A percentile compares a stretch with the other conserved stretches of the same genome.
These are phyloP conservation scores for Cantharis rufa DNA, from an alignment of 2,888 invertebrate species.

Conservation along the genomic window DNA sequence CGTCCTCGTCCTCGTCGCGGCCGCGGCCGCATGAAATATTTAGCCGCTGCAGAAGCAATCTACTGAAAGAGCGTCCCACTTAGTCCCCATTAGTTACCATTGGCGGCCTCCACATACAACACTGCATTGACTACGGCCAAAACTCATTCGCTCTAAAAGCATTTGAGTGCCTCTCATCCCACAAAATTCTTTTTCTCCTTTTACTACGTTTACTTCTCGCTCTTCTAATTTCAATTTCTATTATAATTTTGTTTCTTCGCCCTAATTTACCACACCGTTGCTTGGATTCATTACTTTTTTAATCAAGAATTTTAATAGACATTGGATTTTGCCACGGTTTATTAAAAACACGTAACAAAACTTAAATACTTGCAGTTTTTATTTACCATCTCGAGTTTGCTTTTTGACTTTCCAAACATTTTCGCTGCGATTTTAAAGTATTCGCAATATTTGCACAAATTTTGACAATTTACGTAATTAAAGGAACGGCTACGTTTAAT, in stretches of 20 bases:
- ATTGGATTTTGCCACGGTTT: constrained; percentile 28
- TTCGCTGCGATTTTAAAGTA: not conserved
- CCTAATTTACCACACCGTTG: constrained; percentile 31
- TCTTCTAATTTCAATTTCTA: constrained; percentile 37
- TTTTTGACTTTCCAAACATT: not conserved
- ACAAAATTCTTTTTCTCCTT: constrained; percentile 25
- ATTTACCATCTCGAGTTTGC: not conserved
- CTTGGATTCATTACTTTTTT: constrained; percentile 32
- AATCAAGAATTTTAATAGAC: constrained; percentile 29
- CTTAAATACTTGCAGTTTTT: not conserved
- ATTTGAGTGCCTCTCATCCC: constrained; percentile 46
- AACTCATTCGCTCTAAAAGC: constrained; percentile 54
- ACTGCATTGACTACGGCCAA: constrained; percentile 47
- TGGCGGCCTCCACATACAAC: constrained; percentile 38
- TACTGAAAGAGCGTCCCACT: constrained; percentile 52
- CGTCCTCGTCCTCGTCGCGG: constrained; percentile 38
- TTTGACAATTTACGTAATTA: not conserved
- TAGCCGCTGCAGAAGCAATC: constrained; percentile 52
- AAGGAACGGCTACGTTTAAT: not conserved
- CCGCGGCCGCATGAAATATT: constrained; percentile 52
- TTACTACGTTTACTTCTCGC: constrained; percentile 30
- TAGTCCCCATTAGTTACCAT: constrained; percentile 53
- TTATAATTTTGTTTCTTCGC: constrained; percentile 34
- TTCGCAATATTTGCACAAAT: not conserved
- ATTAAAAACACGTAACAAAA: constrained; percentile 25